Conservation (phyloP, 92 coral and sea anemone species). For the Epizoanthus fatuus region DNA sequence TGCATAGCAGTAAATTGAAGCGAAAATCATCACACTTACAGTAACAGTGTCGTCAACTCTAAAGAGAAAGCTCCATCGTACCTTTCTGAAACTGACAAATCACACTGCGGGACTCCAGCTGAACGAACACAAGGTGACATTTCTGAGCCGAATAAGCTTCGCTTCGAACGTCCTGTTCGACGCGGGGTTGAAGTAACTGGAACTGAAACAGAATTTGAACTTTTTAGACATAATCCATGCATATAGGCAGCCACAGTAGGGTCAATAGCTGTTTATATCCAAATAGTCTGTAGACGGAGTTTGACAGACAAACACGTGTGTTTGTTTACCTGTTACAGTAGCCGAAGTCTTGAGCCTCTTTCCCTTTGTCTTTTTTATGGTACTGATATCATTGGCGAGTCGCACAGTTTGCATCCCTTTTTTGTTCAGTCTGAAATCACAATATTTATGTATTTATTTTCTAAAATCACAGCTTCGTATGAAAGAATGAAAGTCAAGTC, state of each 20-base stretch:
- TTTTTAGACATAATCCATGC: background rate
- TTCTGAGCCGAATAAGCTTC: conserved; percentile 18
- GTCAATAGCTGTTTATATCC: background rate
- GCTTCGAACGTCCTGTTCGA: conserved; percentile 7
- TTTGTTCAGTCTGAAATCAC: conserved; percentile 13
- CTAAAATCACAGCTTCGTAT: background rate
- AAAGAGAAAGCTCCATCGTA: background rate
- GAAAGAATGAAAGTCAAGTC: background rate
- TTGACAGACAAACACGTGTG: background rate
- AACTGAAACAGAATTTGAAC: conserved; percentile 21
- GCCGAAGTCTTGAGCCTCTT: background rate
- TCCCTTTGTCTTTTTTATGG: conserved; percentile 5
- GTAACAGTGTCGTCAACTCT: background rate
- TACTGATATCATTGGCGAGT: conserved; percentile 1
- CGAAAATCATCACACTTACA: background rate
- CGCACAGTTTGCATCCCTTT: conserved; percentile 15
- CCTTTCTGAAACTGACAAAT: conserved; percentile 5
- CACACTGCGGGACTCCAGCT: conserved; percentile 15
- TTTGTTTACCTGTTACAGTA: conserved; percentile 28
- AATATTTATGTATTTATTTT: background rate
- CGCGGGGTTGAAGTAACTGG: conserved; percentile 32
- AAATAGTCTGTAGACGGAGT: background rate
- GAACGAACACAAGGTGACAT: conserved; percentile 6
- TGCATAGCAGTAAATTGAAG: background rate
- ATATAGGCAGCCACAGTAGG: background rate